These are phyloP conservation scores for Varanus komodoensis DNA, from an alignment of 2,113 vertebrate species.

Conservation along the genomic window DNA sequence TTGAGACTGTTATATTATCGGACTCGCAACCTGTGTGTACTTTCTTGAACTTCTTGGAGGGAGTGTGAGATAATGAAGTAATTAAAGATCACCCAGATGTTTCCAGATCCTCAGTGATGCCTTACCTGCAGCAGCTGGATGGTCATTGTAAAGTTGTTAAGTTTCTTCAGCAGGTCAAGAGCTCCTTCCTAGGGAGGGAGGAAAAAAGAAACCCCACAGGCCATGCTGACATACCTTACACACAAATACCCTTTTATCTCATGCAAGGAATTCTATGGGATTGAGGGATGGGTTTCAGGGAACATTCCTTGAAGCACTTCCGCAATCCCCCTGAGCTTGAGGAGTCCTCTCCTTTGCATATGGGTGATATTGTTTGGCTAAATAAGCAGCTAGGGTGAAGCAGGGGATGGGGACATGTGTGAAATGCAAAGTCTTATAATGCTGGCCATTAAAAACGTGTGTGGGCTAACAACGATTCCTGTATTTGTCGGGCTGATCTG, in stretches of 20 bases:
- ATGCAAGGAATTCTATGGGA: neutral
- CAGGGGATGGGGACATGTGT: neutral
- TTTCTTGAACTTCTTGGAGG: no score
- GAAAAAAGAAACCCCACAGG: neutral
- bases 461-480: neutral
- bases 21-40: no score
- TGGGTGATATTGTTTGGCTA: no score
- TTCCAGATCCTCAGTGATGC: neutral
- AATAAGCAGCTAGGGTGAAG: no score
- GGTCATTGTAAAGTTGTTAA: constrained; percentile 88
- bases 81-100: neutral
- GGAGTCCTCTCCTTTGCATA: no score
- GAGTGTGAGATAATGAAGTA: no score
- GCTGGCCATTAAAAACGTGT: neutral
- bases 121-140: constrained; percentile 93
- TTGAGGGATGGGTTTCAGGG: neutral
- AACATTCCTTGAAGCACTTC: neutral
- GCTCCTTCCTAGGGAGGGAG: constrained; percentile 84
- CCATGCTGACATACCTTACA: neutral
- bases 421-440: neutral
- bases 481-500: neutral
- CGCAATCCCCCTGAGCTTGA: no score
- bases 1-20: no score
- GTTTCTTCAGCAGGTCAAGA: constrained; percentile 90
- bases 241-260: neutral